A percentile compares a stretch with the other conserved stretches of the same genome.
phyloP scores from a whole-genome alignment of 2,888 invertebrate genomes.

The Himalopsyche japonica region DNA sequence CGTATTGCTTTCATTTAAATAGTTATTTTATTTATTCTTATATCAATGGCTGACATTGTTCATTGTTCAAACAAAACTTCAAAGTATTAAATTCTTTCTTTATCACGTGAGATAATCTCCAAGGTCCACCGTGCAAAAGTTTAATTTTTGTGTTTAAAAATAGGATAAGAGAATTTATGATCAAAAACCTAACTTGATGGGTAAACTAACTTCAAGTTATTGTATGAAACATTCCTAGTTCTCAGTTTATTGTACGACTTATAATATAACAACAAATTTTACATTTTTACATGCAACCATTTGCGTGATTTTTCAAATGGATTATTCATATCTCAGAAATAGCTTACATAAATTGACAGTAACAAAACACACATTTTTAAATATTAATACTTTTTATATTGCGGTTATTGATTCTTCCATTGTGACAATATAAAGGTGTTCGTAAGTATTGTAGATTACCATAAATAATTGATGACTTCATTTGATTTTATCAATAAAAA shows the following conservation, averaged over 20 bases:
- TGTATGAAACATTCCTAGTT: too few relatives aligned
- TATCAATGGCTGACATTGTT: not conserved
- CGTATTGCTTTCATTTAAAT: not conserved
- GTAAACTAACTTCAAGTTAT: too few relatives aligned
- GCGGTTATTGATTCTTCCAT: too few relatives aligned
- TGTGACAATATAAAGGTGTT: too few relatives aligned
- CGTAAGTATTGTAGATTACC: not conserved
- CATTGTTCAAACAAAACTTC: not conserved
- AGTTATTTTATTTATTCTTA: not conserved
- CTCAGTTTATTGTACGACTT: too few relatives aligned
- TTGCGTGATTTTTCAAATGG: not conserved
- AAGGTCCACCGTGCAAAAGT: not conserved
- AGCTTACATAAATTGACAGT: not conserved
- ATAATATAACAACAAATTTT: not conserved
- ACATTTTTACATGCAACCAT: not conserved
- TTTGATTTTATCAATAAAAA: not conserved
- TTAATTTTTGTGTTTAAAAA: too few relatives aligned
- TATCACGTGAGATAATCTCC: too few relatives aligned
- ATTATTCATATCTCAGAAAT: not conserved
- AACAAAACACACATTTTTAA: not conserved
- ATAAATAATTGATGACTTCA: not conserved
- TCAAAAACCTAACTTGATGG: too few relatives aligned
- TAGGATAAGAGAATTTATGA: too few relatives aligned
- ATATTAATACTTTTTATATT: not conserved
- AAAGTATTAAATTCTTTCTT: not conserved